phyloP scores from a whole-genome alignment of 2,797 vertebrate genomes.

The Moxostoma hubbsi region DNA sequence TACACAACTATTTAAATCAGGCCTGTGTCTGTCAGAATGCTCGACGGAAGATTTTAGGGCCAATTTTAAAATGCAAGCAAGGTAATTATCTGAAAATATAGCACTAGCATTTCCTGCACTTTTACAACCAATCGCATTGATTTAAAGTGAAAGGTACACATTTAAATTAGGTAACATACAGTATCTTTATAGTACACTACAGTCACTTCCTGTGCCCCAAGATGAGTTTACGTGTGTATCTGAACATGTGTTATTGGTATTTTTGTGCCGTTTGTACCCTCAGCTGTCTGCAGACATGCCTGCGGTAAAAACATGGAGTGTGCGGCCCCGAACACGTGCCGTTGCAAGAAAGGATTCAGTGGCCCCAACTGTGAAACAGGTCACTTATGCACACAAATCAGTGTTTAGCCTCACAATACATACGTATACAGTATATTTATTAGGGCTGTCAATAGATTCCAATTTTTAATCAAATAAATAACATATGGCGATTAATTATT shows the following conservation, averaged over 20 bases:
- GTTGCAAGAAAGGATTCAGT: constrained; percentile 74
- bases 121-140: not conserved
- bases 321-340: constrained; percentile 74
- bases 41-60: constrained; percentile 16
- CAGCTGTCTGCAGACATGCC: constrained; percentile 74
- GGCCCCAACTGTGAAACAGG: constrained; percentile 72
- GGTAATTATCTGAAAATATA: constrained; percentile 27
- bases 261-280: constrained; percentile 38
- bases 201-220: not conserved
- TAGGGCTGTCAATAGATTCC: too few species aligned
- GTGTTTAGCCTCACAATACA: not conserved
- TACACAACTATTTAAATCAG: constrained; percentile 20
- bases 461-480: too few species aligned
- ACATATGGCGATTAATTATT: too few species aligned
- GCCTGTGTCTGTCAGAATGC: constrained; percentile 1
- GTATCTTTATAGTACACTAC: not conserved
- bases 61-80: constrained; percentile 12
- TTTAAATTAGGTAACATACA: not conserved
- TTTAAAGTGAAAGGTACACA: not conserved
- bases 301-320: constrained; percentile 80
- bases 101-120: not conserved
- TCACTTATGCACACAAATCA: constrained; percentile 48
- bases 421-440: too few species aligned
- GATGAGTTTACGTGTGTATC: not conserved
- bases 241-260: constrained; percentile 41